Evolutionary conservation across 2,797 vertebrate genomes (phyloP), one percentile per base, ranked within the genome.

Genomic region (Sylvilagus floridanus): DNA sequence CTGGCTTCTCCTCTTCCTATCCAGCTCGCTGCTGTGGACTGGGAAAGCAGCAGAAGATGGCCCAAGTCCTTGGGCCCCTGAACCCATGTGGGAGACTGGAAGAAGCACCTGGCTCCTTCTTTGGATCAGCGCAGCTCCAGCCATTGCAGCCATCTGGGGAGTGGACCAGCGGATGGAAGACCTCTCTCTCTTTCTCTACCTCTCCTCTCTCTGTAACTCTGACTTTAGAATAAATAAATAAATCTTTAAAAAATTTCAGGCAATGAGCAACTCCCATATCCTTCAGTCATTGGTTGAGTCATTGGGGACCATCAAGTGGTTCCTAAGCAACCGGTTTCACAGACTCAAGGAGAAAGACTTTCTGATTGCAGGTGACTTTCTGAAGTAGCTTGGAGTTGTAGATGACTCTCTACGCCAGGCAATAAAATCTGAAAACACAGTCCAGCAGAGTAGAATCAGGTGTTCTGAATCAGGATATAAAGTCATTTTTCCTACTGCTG

Each of bases 301-400:
- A 73, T 54, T 66, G 63, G 88, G 62, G 62, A 88, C 90, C 83
- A 85, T 28, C 95, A 66, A 78, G 52, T 24, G 54, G 65, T 97
- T 86, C 66, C 90, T 83, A 85, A 75, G 90, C 57, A 95, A 77
- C 86, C 7, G 2, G 9, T 52, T 71, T 89, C 79, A 57, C 17
- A 72, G 30, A 63, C 52, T 75, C 28, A 6, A 30, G 0, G 19
- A 52, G 57, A 84, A 93, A 88, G 60, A 22, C 71, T 81, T 75
- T 88, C 66, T n/a, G 85, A 78, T 68, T 76, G 81, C 84, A 87
- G 83, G 68, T 12, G 62, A 90, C 42, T 90, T 83, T 72, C 57
- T 52, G 65, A 84, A 95, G 93, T 52, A 66, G 47, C 66, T n/a
- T 8, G 9, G 54, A 21, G 54, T 85, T 81, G 42, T 2, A 65